phyloP scores from a whole-genome alignment of 1,140 invertebrate species.

The Drosophila novamexicana region DNA sequence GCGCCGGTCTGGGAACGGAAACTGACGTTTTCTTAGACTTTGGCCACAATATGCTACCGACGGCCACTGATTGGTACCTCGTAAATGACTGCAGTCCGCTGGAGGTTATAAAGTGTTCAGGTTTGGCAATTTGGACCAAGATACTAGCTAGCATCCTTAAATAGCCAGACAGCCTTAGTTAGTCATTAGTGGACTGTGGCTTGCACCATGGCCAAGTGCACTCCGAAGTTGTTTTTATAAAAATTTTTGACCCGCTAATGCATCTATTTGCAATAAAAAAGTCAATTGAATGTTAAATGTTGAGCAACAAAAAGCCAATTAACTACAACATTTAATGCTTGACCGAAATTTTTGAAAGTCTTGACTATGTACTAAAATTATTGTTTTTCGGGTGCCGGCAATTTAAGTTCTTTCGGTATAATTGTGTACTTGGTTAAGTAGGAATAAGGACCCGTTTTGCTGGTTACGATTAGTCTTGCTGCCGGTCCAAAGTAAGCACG shows the following conservation, averaged over 20 bases:
- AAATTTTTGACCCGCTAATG: too few species aligned
- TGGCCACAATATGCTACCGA: not conserved
- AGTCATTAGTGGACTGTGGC: not conserved
- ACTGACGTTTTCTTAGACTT: slow-evolving; percentile 50
- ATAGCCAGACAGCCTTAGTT: not conserved
- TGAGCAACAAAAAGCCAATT: slow-evolving; percentile 23
- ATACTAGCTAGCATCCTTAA: slow-evolving; percentile 13
- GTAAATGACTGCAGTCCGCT: slow-evolving; percentile 26
- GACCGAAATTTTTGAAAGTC: slow-evolving; percentile 10
- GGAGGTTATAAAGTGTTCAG: slow-evolving; percentile 66
- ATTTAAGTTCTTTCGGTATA: not conserved
- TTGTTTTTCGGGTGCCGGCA: not conserved
- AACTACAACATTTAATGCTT: slow-evolving; percentile 8
- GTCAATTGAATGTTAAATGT: slow-evolving; percentile 65
- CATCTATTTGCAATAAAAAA: not conserved
- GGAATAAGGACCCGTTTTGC: not conserved
- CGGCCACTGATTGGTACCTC: not conserved
- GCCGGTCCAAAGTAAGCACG: not conserved
- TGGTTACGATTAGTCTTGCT: not conserved
- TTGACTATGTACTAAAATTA: not conserved
- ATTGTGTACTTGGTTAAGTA: not conserved
- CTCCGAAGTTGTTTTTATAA: too few species aligned
- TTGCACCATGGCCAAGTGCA: slow-evolving; percentile 1
- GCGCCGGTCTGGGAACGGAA: slow-evolving; percentile 71
- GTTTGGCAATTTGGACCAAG: slow-evolving; percentile 56